Evolutionary conservation across 2,797 vertebrate species (phyloP), one percentile per base, ranked within the genome.

Genomic region (Rousettus madagascariensis): DNA sequence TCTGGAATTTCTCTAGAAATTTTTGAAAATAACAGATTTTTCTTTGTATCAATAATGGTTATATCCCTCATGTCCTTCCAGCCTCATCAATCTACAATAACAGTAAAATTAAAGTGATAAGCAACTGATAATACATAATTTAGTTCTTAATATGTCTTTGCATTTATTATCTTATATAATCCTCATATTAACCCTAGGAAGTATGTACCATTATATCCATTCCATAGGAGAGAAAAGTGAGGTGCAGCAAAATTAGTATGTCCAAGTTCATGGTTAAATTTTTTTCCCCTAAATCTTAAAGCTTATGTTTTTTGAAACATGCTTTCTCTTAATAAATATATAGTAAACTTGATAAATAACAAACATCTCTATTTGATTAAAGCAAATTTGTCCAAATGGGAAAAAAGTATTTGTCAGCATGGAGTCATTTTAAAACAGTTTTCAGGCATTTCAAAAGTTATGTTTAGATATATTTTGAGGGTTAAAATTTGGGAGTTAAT

Each of bases 1-100:
- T 90, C 80, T 68, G 24, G 61, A 85, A 71, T 91, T 92, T 95
- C 41, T 80, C 24, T 94, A 26, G 24, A 65, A 86, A 17, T 91
- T 3, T 53, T 91, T 78, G 72, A 83, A 86, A 94, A 78, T 68
- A 49, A 69, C 30, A 77, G 26, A 8, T 61, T 8, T 63, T 74
- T 72, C 53, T 63, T 57, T 36, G 24, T 46, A 16, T 77, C 36
- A 19, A 3, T 83, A 41, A 43, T 95, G 49, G 22, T 36, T 89
- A 0, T 83, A 41, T 84, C 49, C 77, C 41, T 89, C 53, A 69
- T 86, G 7, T 78, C 49, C n/a, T 94, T 86, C 16, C 3, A 33
- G 36, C 20, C 4, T 19, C 63, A 33, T 63, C 7, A 78, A 75
- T 75, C 30, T 77, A 38, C 19, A 38, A 11, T 83, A 41, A 49